These are phyloP conservation scores for Pelodiscus sinensis DNA, from an alignment of 2,113 vertebrate genomes.

Conservation along the genomic window DNA sequence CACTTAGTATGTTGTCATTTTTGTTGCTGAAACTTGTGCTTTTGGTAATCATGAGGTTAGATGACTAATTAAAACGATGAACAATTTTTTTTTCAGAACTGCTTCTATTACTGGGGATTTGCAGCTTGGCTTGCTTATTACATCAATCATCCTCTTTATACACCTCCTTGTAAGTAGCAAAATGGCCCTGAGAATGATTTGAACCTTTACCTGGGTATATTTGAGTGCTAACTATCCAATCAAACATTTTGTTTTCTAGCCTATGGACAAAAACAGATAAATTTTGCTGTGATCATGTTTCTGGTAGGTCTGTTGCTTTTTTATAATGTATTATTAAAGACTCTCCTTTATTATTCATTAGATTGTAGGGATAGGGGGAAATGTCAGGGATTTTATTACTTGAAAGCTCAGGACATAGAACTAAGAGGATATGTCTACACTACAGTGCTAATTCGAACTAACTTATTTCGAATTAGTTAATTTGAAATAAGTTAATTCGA, in stretches of 20 bases:
- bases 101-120: constrained; percentile 90
- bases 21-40: constrained; percentile 15
- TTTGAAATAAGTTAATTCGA: too few relatives aligned
- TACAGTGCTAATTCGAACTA: too few relatives aligned
- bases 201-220: not conserved
- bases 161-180: constrained; percentile 86
- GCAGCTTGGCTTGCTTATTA: constrained; percentile 91
- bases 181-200: not conserved
- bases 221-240: constrained; percentile 8
- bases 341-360: not conserved
- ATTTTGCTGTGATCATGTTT: constrained; percentile 84
- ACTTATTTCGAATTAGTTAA: too few relatives aligned
- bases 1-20: not conserved
- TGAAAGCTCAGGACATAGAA: not conserved
- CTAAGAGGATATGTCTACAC: too few relatives aligned
- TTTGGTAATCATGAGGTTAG: not conserved
- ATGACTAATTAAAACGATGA: constrained; percentile 35
- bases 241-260: constrained; percentile 75
- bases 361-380: not conserved
- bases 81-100: constrained; percentile 82
- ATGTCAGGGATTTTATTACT: constrained; percentile 1
- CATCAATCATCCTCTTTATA: constrained; percentile 93
- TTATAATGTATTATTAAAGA: not conserved
- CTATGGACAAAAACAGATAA: constrained; percentile 86
- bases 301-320: constrained; percentile 79